These are phyloP conservation scores for Alcedo atthis DNA, from an alignment of 2,797 vertebrate genomes.

Conservation along the genomic window DNA sequence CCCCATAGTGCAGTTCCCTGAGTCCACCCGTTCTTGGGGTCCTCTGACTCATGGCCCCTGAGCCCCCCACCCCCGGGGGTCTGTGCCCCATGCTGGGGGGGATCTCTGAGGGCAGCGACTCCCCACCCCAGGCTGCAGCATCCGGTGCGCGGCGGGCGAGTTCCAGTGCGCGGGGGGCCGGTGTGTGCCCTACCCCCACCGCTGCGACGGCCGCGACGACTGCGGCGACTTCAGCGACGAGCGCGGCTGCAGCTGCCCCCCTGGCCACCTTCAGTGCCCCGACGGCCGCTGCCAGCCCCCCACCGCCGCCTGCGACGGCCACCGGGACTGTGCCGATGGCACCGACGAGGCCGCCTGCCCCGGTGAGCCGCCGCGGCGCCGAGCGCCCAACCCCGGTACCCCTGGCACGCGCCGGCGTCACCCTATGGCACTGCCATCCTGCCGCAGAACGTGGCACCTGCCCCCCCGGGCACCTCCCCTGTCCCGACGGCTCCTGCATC, in stretches of 20 bases:
- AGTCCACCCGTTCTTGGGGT: background rate
- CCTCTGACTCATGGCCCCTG: too few relatives aligned
- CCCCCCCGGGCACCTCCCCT: slow-evolving; percentile 76
- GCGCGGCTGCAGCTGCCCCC: slow-evolving; percentile 79
- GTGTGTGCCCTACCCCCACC: slow-evolving; percentile 84
- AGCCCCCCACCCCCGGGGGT: too few relatives aligned
- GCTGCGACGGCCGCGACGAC: slow-evolving; percentile 88
- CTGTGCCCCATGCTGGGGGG: background rate
- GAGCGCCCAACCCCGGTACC: too few relatives aligned
- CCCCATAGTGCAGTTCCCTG: too few relatives aligned
- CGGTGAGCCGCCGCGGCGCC: slow-evolving; percentile 70
- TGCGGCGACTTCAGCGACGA: slow-evolving; percentile 92
- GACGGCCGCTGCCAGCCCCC: slow-evolving; percentile 78
- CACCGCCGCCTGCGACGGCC: slow-evolving; percentile 82
- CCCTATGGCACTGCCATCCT: too few relatives aligned
- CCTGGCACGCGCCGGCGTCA: too few relatives aligned
- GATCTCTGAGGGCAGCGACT: background rate
- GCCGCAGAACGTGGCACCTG: slow-evolving; percentile 77
- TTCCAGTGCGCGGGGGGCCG: slow-evolving; percentile 82
- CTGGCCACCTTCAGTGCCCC: slow-evolving; percentile 84
- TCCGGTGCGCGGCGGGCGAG: slow-evolving; percentile 78
- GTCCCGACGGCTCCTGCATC: slow-evolving; percentile 80
- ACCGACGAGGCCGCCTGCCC: slow-evolving; percentile 86
- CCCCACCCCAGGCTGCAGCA: slow-evolving; percentile 81
- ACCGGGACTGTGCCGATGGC: slow-evolving; percentile 81